Conservation (phyloP, 1,140 invertebrate genomes). For the Heliconius hewitsoni region DNA sequence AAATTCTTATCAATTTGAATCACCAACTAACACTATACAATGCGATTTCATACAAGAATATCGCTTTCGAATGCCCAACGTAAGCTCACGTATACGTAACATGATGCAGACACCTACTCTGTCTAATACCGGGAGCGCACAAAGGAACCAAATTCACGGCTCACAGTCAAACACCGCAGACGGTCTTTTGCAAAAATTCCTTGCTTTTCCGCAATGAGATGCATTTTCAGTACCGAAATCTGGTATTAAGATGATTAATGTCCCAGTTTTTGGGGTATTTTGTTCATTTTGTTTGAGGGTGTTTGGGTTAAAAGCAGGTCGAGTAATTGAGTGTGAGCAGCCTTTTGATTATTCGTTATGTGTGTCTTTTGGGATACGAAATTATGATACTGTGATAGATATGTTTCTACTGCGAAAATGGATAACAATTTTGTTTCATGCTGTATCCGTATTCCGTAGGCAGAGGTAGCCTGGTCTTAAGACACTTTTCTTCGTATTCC, state of each 20-base stretch:
- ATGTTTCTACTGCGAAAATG: too few relatives aligned
- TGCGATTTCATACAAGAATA: background rate
- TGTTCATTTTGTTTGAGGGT: conserved; percentile 9
- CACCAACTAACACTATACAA: background rate
- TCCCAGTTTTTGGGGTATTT: background rate
- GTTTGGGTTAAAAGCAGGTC: background rate
- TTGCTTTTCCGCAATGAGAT: background rate
- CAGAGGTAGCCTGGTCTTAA: too few relatives aligned
- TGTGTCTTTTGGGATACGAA: too few relatives aligned
- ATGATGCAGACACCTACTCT: background rate
- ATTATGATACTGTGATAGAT: too few relatives aligned
- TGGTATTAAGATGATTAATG: conserved; percentile 13
- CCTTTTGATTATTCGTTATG: too few relatives aligned
- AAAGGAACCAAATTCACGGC: conserved; percentile 3
- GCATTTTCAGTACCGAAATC: background rate
- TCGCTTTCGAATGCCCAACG: background rate
- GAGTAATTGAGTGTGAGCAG: too few relatives aligned
- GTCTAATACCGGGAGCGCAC: background rate
- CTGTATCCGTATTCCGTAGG: too few relatives aligned
- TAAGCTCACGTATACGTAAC: background rate
- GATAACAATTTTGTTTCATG: too few relatives aligned
- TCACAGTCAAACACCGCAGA: background rate
- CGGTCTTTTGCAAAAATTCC: background rate
- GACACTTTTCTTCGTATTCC: too few relatives aligned
- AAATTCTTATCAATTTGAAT: too few relatives aligned